A percentile compares a stretch with the other conserved stretches of the same genome.
These are phyloP conservation scores for Blera fallax DNA, from an alignment of 2,888 invertebrate genomes.

Conservation along the genomic window DNA sequence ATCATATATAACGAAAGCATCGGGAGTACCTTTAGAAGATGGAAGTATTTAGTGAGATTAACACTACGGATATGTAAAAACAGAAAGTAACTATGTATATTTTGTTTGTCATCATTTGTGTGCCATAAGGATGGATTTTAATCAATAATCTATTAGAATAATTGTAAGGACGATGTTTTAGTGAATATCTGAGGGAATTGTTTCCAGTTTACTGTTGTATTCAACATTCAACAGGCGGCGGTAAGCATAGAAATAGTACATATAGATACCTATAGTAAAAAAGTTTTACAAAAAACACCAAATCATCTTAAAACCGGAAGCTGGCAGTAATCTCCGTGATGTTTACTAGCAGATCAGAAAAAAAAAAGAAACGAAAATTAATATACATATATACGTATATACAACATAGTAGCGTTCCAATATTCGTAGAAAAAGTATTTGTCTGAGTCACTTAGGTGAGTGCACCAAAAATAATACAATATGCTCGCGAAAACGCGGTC, in stretches of 20 bases:
- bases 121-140: constrained; percentile 50
- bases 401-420: constrained; percentile 52
- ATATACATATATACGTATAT: not conserved
- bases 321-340: constrained; percentile 24
- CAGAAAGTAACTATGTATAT: not conserved
- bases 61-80: not conserved
- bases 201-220: constrained; percentile 16
- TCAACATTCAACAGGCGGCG: constrained; percentile 37
- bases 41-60: constrained; percentile 47
- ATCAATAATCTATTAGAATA: constrained; percentile 37
- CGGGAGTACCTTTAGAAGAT: constrained; percentile 43
- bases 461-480: not conserved
- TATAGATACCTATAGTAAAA: not conserved
- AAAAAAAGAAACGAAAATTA: not conserved
- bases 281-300: constrained; percentile 6
- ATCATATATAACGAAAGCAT: constrained; percentile 20
- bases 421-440: constrained; percentile 37
- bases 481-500: not conserved
- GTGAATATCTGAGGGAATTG: constrained; percentile 1
- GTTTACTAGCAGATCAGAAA: constrained; percentile 4
- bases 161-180: not conserved
- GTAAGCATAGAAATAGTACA: not conserved
- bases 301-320: not conserved
- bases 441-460: constrained; percentile 5
- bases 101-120: constrained; percentile 31